phyloP scores from a whole-genome alignment of 2,113 vertebrate genomes.

The human region DNA sequence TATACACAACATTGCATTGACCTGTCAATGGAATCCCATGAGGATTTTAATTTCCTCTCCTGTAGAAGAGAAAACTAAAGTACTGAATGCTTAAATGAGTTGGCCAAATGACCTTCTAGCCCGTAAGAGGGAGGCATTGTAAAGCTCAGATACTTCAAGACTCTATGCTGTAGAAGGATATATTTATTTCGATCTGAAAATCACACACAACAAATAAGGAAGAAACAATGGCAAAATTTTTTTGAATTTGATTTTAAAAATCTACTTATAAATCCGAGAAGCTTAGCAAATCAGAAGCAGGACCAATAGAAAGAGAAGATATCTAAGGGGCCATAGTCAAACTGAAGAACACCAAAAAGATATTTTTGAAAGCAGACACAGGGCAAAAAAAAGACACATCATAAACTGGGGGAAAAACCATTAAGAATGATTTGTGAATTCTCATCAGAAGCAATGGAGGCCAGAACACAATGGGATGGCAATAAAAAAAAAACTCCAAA shows the following conservation, averaged over 20 bases:
- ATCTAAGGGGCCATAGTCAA: neutral
- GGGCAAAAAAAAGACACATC: neutral
- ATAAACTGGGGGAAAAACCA: neutral
- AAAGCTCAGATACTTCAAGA: neutral
- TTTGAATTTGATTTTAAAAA: neutral
- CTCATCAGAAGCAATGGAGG: neutral
- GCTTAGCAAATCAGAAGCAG: neutral
- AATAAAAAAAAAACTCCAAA: neutral
- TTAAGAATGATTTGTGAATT: neutral
- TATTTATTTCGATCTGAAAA: neutral
- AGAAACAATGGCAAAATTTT: neutral
- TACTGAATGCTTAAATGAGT: neutral
- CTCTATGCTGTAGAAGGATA: neutral
- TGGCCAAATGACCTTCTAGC: neutral
- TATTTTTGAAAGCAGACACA: neutral
- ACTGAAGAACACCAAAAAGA: neutral
- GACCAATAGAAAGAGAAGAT: neutral
- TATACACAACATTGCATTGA: neutral
- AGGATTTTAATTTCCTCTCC: neutral
- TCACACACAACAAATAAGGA: neutral
- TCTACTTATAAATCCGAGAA: neutral
- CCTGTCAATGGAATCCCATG: neutral
- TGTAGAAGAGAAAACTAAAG: neutral
- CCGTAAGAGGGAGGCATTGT: neutral
- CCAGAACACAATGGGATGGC: neutral